Percentiles rank a stretch among this genome's conserved stretches.
Conservation (phyloP, 2,113 vertebrate genomes). For the Strix uralensis region DNA sequence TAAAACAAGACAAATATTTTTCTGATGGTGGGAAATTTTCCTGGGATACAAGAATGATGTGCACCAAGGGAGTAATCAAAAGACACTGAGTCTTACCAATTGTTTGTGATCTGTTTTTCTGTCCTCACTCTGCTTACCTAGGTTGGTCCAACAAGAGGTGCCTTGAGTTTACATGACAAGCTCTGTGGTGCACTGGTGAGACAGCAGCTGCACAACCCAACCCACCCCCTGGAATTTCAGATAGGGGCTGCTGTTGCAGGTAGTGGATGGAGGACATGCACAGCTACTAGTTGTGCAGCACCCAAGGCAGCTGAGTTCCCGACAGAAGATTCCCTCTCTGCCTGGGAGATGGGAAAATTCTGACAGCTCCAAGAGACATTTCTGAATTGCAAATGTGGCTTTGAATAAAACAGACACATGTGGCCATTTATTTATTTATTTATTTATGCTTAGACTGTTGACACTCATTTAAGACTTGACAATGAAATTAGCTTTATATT, state of each 20-base stretch:
- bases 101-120: neutral
- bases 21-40: neutral
- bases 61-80: neutral
- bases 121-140: neutral
- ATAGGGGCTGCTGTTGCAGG: neutral
- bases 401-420: neutral
- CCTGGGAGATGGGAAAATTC: neutral
- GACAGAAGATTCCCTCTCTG: neutral
- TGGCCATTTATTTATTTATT: neutral
- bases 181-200: neutral
- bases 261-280: neutral
- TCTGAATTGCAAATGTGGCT: neutral
- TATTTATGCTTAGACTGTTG: neutral
- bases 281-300: neutral
- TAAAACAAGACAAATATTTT: neutral
- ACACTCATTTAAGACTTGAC: neutral
- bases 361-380: neutral
- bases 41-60: neutral
- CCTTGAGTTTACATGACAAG: neutral
- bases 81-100: neutral
- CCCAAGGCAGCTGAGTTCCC: accelerated
- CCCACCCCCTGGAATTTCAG: neutral
- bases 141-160: neutral
- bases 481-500: neutral
- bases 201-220: neutral